Base-by-base conservation (phyloP, 2,888 invertebrate species). In the Xestia rhomboidea region DNA sequence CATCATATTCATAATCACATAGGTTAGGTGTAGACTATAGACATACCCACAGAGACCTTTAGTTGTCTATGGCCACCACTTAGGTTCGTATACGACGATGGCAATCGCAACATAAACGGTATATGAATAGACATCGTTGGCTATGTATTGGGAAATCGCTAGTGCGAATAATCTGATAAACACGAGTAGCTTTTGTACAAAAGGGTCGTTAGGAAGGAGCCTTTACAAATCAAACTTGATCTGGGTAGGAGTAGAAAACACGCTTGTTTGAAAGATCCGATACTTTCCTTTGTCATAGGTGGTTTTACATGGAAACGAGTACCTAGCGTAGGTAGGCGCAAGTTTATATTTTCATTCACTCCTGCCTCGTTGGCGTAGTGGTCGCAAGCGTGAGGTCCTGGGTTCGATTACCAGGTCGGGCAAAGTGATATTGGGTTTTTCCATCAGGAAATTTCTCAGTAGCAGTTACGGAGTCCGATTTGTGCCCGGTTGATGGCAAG, bases 151-250 rank as follows among this genome's bases (percentile, higher is more conserved):
- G 49, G 46, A 82, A 76, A 76, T 79, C 76, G 63, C 38, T 57
- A 76, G 75, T 67, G 66, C 46, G 77, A 82, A 82, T 82, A 82
- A 57, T 76, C 83, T 68, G 77, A 82, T 68, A 68, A 82, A 49
- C 82, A 68, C 34, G 77, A 57, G 54, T 77, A 68, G 68, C 57
- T 76, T 76, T 79, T 82, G 63, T 82, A 76, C 54, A 68, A 27
- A 79, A 76, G 63, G 76, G 62, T 82, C 63, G 76, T 76, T 68
- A 63, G 38, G 41, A 63, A 68, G 41, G 38, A 54, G 76, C 34
- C 79, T 79, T 63, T 79, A 79, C 49, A 79, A 79, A 79, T 79
- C 82, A 76, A 82, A 82, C 54, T 79, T 76, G 76, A 79, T 79
- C 77, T 76, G 64, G 83, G 82, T 81, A n/a, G 13, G 24, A n/a